These are phyloP conservation scores for Syrphus vitripennis DNA, from an alignment of 2,888 invertebrate genomes.

Conservation along the genomic window DNA sequence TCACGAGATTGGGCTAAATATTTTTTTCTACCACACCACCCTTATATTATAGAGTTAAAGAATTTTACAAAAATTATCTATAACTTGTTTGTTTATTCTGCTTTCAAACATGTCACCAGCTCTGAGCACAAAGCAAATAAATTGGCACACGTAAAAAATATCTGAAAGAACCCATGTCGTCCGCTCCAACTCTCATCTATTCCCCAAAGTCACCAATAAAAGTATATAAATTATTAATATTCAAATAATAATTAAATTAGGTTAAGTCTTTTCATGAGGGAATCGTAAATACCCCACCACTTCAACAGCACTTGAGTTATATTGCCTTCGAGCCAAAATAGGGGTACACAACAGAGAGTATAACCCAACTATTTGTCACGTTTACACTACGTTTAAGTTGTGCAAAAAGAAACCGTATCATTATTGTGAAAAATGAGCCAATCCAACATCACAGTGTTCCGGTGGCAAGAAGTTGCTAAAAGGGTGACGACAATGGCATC, in stretches of 20 bases:
- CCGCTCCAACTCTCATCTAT: neutral
- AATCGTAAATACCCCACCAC: neutral
- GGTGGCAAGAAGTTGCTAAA: neutral
- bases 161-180: no score
- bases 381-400: conserved; percentile 53
- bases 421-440: conserved; percentile 56
- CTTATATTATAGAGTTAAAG: no score
- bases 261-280: conserved; percentile 37
- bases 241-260: conserved; percentile 40
- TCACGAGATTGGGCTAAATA: no score
- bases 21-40: no score
- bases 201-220: neutral
- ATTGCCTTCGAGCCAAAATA: neutral
- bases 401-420: conserved; percentile 45
- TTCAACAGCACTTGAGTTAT: conserved; percentile 2
- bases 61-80: no score
- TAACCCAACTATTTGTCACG: conserved; percentile 54
- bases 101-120: no score
- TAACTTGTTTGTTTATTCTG: no score
- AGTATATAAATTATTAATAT: conserved; percentile 14
- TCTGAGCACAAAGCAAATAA: no score
- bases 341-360: neutral
- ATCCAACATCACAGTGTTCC: conserved; percentile 18
- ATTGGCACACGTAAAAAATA: no score
- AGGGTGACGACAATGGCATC: conserved; percentile 16